Base-by-base conservation (phyloP, 2,113 vertebrate genomes). In the Neogobius melanostomus region DNA sequence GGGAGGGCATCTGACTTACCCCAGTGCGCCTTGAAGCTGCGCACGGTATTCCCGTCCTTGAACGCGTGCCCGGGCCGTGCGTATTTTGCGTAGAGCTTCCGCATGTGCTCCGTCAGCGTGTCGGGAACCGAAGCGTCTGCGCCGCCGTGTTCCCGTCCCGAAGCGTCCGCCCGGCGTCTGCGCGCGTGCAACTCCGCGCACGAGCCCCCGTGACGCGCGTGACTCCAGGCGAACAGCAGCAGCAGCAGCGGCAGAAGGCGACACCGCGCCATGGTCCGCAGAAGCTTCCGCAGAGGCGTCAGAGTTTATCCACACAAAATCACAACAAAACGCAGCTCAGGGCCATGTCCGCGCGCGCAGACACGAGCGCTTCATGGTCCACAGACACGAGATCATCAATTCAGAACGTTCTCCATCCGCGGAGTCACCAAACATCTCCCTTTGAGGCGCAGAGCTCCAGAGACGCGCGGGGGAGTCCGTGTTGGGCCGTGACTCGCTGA, bases 91-190 rank as follows among this genome's bases (percentile, higher is more conserved):
- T 98, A 98, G 65, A 98, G 94, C 81, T 93, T 89, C 82, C 94
- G 92, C 97, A 98, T 98, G 88, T 98, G 97, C 75, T 95, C 94
- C 5, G 96, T 95, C 70, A 96, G 91, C 67, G 91, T 90, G 91
- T 96, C 95, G 73, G 81, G 90, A 10, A 82, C 68, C 14, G 76
- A 72, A 68, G 68, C 57, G 5, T 90, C 85, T 49, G n/a, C 63
- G 3, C 75, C 87, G 69, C 54, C 17, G 21, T 10, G 54, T 81
- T 75, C 78, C 21, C 21, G 21, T 21, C 21, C 68, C 14, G 76
- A 72, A 66, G 68, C 57, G 68, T 86, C 89, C 83, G 72, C 66
- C 21, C 81, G 83, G 8, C 75, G 81, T 43, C 82, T 86, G 17
- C 66, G 54, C 15, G 91, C 77, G 66, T 90, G 83, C 21, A 73